These are phyloP conservation scores for Alitta virens DNA, from an alignment of 2,888 invertebrate genomes.

Conservation along the genomic window DNA sequence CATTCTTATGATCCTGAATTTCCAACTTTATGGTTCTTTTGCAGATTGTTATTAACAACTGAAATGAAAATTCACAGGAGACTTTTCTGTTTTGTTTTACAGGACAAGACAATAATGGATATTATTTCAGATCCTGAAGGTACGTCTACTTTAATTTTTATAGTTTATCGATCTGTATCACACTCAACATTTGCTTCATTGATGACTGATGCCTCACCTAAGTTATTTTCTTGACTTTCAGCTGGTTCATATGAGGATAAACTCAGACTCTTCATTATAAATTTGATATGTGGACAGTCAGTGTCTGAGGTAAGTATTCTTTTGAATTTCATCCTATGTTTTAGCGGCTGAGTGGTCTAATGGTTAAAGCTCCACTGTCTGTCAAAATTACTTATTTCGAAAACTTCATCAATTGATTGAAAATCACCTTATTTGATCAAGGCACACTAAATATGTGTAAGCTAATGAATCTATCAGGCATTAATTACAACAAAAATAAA, in stretches of 20 bases:
- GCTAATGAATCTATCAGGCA: too few relatives aligned
- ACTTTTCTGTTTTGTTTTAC: constrained; percentile 11
- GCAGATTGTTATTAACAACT: neutral
- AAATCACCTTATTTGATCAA: too few relatives aligned
- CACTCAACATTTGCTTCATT: too few relatives aligned
- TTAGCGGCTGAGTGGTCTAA: too few relatives aligned
- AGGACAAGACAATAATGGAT: constrained; percentile 82
- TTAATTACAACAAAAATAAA: too few relatives aligned
- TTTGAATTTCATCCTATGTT: too few relatives aligned
- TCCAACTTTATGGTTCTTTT: neutral
- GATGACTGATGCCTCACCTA: too few relatives aligned
- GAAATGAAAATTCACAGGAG: neutral
- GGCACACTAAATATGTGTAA: too few relatives aligned
- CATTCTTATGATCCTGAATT: neutral
- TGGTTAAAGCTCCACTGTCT: too few relatives aligned
- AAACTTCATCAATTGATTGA: too few relatives aligned
- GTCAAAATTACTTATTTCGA: neutral
- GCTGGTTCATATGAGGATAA: constrained; percentile 89
- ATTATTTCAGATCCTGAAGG: constrained; percentile 77
- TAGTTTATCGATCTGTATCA: too few relatives aligned
- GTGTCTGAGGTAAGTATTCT: constrained; percentile 71
- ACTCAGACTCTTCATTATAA: constrained; percentile 84
- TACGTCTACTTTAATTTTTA: constrained; percentile 23
- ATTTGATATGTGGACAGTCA: constrained; percentile 78
- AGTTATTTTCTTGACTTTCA: constrained; percentile 25